A percentile compares a stretch with the other conserved stretches of the same genome.
Conservation (phyloP, 1,140 invertebrate species). For the Drosophila dunni region DNA sequence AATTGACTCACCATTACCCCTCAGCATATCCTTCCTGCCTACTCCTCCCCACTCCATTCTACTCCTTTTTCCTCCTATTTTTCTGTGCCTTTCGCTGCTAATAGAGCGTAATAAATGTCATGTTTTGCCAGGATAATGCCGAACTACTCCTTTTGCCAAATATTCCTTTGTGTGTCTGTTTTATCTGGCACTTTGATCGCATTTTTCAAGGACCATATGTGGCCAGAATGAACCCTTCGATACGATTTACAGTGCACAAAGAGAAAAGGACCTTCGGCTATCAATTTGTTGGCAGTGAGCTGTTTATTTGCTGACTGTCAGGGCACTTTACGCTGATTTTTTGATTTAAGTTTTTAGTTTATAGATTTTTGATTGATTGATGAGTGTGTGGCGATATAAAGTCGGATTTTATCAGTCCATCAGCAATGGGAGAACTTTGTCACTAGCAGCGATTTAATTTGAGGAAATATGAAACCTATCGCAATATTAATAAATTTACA, state of each 20-base stretch:
- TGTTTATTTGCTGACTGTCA: slow-evolving; percentile 65
- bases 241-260: neutral
- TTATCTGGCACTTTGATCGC: slow-evolving; percentile 32
- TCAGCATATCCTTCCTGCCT: slow-evolving; percentile 27
- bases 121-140: slow-evolving; percentile 58
- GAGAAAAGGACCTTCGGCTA: slow-evolving; percentile 12
- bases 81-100: slow-evolving; percentile 50
- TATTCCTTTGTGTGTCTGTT: slow-evolving; percentile 41
- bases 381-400: slow-evolving; percentile 4
- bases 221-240: slow-evolving; percentile 38
- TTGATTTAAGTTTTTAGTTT: slow-evolving; percentile 37
- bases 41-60: no score
- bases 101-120: slow-evolving; percentile 83
- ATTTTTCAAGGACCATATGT: slow-evolving; percentile 46
- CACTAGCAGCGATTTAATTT: no score
- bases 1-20: slow-evolving; percentile 48
- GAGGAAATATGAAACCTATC: no score
- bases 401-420: no score
- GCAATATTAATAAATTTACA: no score
- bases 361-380: slow-evolving; percentile 53
- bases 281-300: slow-evolving; percentile 52
- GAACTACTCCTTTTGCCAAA: slow-evolving; percentile 46
- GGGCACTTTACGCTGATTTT: slow-evolving; percentile 38
- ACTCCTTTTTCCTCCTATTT: neutral
- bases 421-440: no score